These are phyloP conservation scores for Isurus oxyrinchus DNA, from an alignment of 2,113 vertebrate species.

Conservation along the genomic window DNA sequence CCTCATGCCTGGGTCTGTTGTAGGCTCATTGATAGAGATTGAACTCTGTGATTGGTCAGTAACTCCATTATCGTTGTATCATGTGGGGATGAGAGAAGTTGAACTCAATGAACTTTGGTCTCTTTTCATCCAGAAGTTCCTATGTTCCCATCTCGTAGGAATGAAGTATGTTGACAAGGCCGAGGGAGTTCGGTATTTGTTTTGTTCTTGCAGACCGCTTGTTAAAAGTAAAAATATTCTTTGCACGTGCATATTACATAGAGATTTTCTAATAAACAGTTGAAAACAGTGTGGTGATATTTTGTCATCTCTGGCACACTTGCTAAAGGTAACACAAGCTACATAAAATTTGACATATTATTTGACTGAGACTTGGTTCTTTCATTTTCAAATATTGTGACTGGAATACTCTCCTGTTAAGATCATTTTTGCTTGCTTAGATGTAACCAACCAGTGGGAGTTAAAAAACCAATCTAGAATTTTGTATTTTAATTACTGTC, in stretches of 20 bases:
- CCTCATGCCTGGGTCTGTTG: not conserved
- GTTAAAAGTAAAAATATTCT: slow-evolving; percentile 24
- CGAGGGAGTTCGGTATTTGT: not conserved
- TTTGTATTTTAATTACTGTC: too few relatives aligned
- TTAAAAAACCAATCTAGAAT: not conserved
- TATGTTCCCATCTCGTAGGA: not conserved
- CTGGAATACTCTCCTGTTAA: too few relatives aligned
- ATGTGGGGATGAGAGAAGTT: not conserved
- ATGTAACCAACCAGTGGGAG: not conserved
- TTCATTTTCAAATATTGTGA: not conserved
- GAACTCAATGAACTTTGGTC: not conserved
- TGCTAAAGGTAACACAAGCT: not conserved
- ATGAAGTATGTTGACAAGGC: not conserved
- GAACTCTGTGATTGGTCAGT: not conserved
- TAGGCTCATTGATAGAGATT: not conserved
- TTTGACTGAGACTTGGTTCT: not conserved
- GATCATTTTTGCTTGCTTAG: not conserved
- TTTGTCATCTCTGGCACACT: not conserved
- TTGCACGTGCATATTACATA: slow-evolving; percentile 8
- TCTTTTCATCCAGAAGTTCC: not conserved
- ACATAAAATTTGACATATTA: not conserved
- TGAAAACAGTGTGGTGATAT: not conserved
- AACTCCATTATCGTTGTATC: not conserved
- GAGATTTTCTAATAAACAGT: not conserved
- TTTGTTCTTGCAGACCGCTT: slow-evolving; percentile 1